phyloP scores from a whole-genome alignment of 2,888 invertebrate genomes.

The Caenorhabditis virilis region DNA sequence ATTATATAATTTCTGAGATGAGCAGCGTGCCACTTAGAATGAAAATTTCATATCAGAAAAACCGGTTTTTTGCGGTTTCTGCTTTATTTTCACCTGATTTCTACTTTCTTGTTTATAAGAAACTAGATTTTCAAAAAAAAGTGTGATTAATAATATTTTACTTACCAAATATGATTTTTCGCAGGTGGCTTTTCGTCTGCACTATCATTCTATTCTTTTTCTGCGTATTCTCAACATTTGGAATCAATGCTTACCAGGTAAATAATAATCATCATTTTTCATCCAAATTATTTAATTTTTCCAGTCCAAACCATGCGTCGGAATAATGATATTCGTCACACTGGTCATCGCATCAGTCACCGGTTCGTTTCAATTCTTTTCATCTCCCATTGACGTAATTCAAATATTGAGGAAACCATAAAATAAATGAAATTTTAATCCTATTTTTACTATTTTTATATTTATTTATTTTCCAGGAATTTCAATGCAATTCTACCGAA shows the following conservation, averaged over 20 bases:
- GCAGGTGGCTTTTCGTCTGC: constrained; percentile 40
- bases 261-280: background rate
- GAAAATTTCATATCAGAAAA: too few relatives aligned
- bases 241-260: constrained; percentile 56
- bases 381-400: too few relatives aligned
- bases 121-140: too few relatives aligned
- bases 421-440: background rate
- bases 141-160: too few relatives aligned
- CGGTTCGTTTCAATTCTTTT: constrained; percentile 16
- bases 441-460: constrained; percentile 1
- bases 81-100: constrained; percentile 13
- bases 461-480: constrained; percentile 26
- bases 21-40: too few relatives aligned
- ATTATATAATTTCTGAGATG: constrained; percentile 2
- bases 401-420: too few relatives aligned
- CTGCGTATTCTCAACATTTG: constrained; percentile 46
- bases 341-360: constrained; percentile 24
- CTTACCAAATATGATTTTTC: too few relatives aligned
- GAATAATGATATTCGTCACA: constrained; percentile 36
- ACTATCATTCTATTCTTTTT: constrained; percentile 40
- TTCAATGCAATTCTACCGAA: constrained; percentile 37
- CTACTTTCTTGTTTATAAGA: too few relatives aligned
- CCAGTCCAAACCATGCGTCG: constrained; percentile 40
- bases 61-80: constrained; percentile 4
- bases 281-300: constrained; percentile 3